A percentile compares a stretch with the other conserved stretches of the same genome.
phyloP scores from a whole-genome alignment of 2,113 vertebrate species.

The Equus przewalskii region DNA sequence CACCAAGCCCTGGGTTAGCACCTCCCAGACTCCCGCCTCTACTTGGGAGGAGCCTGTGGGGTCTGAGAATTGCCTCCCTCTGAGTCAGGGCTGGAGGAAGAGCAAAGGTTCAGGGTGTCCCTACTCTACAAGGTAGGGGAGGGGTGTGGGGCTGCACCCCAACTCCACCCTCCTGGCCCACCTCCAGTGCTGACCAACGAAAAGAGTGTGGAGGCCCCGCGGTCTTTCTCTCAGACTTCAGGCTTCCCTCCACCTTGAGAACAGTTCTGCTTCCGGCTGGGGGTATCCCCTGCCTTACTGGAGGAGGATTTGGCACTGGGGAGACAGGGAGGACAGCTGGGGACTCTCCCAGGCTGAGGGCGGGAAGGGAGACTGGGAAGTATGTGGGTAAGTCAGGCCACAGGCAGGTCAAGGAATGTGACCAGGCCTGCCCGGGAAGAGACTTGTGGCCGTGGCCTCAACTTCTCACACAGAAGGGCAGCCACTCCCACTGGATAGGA shows the following conservation, averaged over 20 bases:
- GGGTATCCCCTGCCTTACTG: slow-evolving; percentile 30
- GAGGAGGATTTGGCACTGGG: not conserved
- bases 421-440: slow-evolving; percentile 72
- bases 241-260: not conserved
- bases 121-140: not conserved
- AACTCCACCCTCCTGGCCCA: not conserved
- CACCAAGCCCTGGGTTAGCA: not conserved
- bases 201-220: not conserved
- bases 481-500: slow-evolving; percentile 28
- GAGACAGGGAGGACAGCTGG: not conserved
- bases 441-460: not conserved
- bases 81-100: slow-evolving; percentile 70
- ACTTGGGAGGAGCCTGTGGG: not conserved
- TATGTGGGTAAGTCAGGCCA: slow-evolving; percentile 62
- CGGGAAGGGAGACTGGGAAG: slow-evolving; percentile 61
- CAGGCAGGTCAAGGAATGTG: slow-evolving; percentile 75
- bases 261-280: not conserved
- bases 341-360: not conserved
- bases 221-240: not conserved
- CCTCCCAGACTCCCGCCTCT: not conserved
- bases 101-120: slow-evolving; percentile 73
- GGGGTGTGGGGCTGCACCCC: not conserved
- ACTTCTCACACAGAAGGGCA: slow-evolving; percentile 26
- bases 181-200: not conserved
- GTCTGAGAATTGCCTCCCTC: not conserved